These are phyloP conservation scores for Phasianus colchicus DNA, from an alignment of 2,113 vertebrate genomes.

Conservation along the genomic window DNA sequence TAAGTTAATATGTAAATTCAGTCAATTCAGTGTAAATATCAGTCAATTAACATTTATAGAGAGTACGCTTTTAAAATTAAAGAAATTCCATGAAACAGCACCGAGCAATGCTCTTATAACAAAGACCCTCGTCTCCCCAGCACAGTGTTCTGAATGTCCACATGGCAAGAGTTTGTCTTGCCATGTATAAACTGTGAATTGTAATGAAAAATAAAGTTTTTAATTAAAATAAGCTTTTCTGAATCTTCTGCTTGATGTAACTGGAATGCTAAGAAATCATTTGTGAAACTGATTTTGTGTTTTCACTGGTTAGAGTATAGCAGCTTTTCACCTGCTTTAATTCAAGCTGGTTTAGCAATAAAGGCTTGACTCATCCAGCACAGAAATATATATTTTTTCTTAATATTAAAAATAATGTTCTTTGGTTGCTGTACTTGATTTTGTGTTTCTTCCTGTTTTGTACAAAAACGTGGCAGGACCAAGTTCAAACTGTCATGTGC, in stretches of 20 bases:
- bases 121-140: slow-evolving; percentile 73
- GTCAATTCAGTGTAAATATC: slow-evolving; percentile 78
- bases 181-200: slow-evolving; percentile 84
- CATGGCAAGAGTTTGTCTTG: slow-evolving; percentile 66
- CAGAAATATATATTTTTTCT: neutral
- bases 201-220: slow-evolving; percentile 85
- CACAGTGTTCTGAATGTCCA: slow-evolving; percentile 79
- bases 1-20: slow-evolving; percentile 77
- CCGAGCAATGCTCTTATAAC: slow-evolving; percentile 74
- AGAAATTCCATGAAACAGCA: slow-evolving; percentile 75
- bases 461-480: neutral
- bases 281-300: slow-evolving; percentile 6
- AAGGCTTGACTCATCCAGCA: slow-evolving; percentile 15
- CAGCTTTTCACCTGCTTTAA: slow-evolving; percentile 22
- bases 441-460: neutral
- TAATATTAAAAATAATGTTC: slow-evolving; percentile 16
- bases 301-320: slow-evolving; percentile 19
- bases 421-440: neutral
- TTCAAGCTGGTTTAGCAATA: slow-evolving; percentile 60
- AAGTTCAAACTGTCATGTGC: fast-evolving
- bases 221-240: slow-evolving; percentile 77
- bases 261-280: slow-evolving; percentile 53
- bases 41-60: slow-evolving; percentile 75
- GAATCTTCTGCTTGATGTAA: slow-evolving; percentile 74
- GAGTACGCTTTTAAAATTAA: slow-evolving; percentile 78